Evolutionary conservation across 2,797 vertebrate genomes (phyloP), one percentile per base, ranked within the genome.

Genomic region (Florisuga fusca): DNA sequence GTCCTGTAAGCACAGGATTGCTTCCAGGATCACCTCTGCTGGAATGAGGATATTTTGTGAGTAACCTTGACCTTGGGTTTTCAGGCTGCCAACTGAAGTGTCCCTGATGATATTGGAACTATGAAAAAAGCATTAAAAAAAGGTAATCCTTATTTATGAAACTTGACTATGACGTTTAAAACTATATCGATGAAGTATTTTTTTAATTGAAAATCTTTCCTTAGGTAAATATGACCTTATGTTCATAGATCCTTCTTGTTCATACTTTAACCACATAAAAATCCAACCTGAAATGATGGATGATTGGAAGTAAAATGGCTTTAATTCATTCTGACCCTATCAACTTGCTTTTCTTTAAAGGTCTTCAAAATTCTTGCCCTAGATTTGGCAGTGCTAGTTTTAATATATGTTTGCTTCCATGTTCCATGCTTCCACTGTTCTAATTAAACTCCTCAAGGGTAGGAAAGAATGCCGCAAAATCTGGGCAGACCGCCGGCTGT

Each of bases 241-340:
- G 38, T 27, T 64, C 10, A 59, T 63, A 23, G 31, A 33, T 17
- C 4, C 6, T 51, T 83, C 45, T 54, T 80, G 38, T 16, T 45
- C 4, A 2, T 69, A 31, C 12, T 67, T 66, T 7, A 36, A 27
- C 59, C 0, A 0, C 45, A 5, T 23, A 63, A 46, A 80, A 71
- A 66, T 38, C n/a, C 45, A 73, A 3, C 4, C 16, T 71, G 73
- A 58, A 86, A 29, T 26, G 53, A 14, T 15, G 53, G 19, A 17
- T 68, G 55, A 53, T 38, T 57, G 9, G 25, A 76, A 63, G 16
- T 61, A 34, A 46, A 22, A 46, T 21, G 19, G 46, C 11, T 46
- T 46, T 46, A 46, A 46, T 46, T 46, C 20, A 46, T 46, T 46
- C 21, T 46, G 46, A 46, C 20, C 46, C 46, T 10, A 46, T 46